Percentiles rank a stretch among this genome's conserved stretches.
phyloP scores from a whole-genome alignment of 2,888 invertebrate genomes.

The Torymus auratus region DNA sequence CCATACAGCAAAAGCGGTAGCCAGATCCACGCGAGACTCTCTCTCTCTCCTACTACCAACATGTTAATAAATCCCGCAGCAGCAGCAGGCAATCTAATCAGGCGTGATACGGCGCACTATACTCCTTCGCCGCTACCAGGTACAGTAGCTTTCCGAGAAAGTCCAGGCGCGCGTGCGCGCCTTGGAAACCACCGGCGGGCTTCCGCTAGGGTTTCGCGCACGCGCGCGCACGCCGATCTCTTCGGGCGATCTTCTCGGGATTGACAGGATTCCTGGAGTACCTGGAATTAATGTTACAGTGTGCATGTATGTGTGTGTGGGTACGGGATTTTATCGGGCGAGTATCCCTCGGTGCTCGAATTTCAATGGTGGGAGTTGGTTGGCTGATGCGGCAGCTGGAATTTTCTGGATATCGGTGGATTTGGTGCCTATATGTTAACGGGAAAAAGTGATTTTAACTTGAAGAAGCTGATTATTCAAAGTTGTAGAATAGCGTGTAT shows the following conservation, averaged over 20 bases:
- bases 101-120: conserved; percentile 19
- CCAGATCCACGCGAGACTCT: background rate
- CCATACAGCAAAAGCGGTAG: conserved; percentile 12
- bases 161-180: background rate
- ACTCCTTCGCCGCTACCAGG: conserved; percentile 18
- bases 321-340: conserved; percentile 27
- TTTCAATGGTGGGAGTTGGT: conserved; percentile 17
- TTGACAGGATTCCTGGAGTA: conserved; percentile 44
- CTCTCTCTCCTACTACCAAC: background rate
- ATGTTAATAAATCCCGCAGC: conserved; percentile 36
- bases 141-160: conserved; percentile 52
- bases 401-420: too few species aligned
- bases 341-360: conserved; percentile 43
- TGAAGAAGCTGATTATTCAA: too few species aligned
- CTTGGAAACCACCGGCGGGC: conserved; percentile 33
- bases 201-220: conserved; percentile 31
- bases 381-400: too few species aligned
- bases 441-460: too few species aligned
- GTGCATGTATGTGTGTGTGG: too few species aligned
- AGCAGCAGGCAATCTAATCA: conserved; percentile 43
- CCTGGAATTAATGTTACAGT: conserved; percentile 37
- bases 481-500: too few species aligned
- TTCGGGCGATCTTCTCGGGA: conserved; percentile 40
- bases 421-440: too few species aligned
- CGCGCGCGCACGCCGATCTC: background rate